Conservation (phyloP, 1,140 invertebrate genomes). For the Drosophila obscura region DNA sequence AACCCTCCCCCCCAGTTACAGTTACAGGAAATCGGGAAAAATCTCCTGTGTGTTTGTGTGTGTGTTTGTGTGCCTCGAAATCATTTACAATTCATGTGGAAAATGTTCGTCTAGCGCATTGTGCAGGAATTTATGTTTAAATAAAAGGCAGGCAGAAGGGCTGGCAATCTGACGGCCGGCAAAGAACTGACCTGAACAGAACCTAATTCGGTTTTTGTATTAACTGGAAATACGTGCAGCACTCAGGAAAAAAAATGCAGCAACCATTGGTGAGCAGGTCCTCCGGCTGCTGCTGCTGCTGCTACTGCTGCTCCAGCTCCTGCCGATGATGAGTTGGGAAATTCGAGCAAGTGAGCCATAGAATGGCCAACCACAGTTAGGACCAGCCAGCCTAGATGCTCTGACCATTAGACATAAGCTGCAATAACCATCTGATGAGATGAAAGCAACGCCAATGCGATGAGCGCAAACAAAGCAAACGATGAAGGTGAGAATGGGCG, state of each 20-base stretch:
- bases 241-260: constrained; percentile 7
- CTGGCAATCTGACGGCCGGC: constrained; percentile 4
- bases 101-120: constrained; percentile 77
- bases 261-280: constrained; percentile 9
- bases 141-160: constrained; percentile 46
- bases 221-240: constrained; percentile 68
- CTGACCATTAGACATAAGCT: constrained; percentile 51
- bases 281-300: neutral
- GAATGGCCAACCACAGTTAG: constrained; percentile 26
- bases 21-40: constrained; percentile 5
- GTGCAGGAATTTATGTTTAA: constrained; percentile 71
- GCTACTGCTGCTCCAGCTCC: constrained; percentile 1
- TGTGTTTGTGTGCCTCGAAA: constrained; percentile 20
- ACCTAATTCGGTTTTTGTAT: constrained; percentile 49
- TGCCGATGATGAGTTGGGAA: constrained; percentile 60
- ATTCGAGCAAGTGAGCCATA: constrained; percentile 58
- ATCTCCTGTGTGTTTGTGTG: neutral
- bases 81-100: constrained; percentile 76
- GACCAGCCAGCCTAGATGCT: constrained; percentile 3
- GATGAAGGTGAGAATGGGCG: neutral
- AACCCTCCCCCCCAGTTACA: neutral
- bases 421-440: constrained; percentile 38
- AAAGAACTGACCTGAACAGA: constrained; percentile 33
- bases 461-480: constrained; percentile 15
- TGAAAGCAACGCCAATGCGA: constrained; percentile 25